These are phyloP conservation scores for Wiebesia pumilae DNA, from an alignment of 1,140 invertebrate species.

Conservation along the genomic window DNA sequence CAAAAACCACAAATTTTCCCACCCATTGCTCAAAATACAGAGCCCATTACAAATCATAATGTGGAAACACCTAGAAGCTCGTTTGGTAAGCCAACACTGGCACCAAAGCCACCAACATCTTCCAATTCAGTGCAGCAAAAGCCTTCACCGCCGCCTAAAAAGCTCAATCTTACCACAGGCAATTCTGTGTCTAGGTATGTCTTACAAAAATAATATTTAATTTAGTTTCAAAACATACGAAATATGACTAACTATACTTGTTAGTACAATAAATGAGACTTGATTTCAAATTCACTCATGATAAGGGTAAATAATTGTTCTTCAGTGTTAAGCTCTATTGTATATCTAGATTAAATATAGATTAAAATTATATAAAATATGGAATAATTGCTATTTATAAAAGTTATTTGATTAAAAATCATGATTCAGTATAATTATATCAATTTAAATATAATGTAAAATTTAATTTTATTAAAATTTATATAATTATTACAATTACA, in stretches of 20 bases:
- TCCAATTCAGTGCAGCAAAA: constrained; percentile 64
- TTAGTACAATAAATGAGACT: background rate
- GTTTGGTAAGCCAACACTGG: constrained; percentile 75
- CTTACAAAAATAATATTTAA: background rate
- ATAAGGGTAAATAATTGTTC: too few species aligned
- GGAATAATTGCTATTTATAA: too few species aligned
- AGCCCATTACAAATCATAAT: constrained; percentile 56
- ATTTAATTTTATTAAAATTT: too few species aligned
- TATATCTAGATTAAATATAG: too few species aligned
- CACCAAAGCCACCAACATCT: constrained; percentile 74
- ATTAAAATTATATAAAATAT: too few species aligned
- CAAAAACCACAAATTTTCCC: constrained; percentile 72
- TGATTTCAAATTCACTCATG: too few species aligned
- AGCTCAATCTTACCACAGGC: constrained; percentile 65
- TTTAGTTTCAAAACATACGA: background rate
- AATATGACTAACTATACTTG: too few species aligned
- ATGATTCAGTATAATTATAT: too few species aligned
- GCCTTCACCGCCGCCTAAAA: constrained; percentile 75
- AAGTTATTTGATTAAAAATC: too few species aligned
- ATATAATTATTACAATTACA: too few species aligned
- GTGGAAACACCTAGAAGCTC: constrained; percentile 62
- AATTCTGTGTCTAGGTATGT: constrained; percentile 66
- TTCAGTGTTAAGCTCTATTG: too few species aligned
- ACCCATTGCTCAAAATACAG: constrained; percentile 44
- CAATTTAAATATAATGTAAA: too few species aligned